These are phyloP conservation scores for Trinectes maculatus DNA, from an alignment of 2,113 vertebrate species.

Conservation along the genomic window DNA sequence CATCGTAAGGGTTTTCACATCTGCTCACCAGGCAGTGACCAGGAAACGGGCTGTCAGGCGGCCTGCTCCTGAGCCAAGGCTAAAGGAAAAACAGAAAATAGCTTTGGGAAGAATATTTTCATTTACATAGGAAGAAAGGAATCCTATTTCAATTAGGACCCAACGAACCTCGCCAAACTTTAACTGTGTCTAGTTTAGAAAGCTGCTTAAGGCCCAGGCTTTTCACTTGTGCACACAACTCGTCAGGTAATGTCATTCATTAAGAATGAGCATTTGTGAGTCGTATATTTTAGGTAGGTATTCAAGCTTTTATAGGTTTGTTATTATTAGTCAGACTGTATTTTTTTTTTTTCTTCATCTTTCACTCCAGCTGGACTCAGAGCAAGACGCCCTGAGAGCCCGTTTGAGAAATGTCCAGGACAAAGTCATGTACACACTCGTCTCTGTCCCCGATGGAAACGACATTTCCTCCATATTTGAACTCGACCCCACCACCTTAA, in stretches of 20 bases:
- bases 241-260: not conserved
- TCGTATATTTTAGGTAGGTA: no score
- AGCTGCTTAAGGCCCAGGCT: not conserved
- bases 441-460: conserved; percentile 96
- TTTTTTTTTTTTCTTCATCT: not conserved
- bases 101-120: not conserved
- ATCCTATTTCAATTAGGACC: not conserved
- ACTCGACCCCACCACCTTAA: conserved; percentile 94
- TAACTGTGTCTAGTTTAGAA: not conserved
- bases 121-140: not conserved
- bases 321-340: not conserved
- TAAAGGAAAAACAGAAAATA: not conserved
- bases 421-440: conserved; percentile 95
- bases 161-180: not conserved
- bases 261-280: conserved; percentile 3
- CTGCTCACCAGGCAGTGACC: conserved; percentile 3
- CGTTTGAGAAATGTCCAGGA: conserved; percentile 85
- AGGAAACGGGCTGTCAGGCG: not conserved
- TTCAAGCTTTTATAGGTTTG: no score
- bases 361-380: conserved; percentile 86
- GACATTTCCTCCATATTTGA: conserved; percentile 99
- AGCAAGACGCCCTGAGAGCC: conserved; percentile 87
- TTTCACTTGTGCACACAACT: not conserved
- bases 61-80: not conserved
- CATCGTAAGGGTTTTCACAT: conserved; percentile 6